Evolutionary conservation across 2,113 vertebrate species (phyloP).

Genomic region (Vanacampus margaritifer): DNA sequence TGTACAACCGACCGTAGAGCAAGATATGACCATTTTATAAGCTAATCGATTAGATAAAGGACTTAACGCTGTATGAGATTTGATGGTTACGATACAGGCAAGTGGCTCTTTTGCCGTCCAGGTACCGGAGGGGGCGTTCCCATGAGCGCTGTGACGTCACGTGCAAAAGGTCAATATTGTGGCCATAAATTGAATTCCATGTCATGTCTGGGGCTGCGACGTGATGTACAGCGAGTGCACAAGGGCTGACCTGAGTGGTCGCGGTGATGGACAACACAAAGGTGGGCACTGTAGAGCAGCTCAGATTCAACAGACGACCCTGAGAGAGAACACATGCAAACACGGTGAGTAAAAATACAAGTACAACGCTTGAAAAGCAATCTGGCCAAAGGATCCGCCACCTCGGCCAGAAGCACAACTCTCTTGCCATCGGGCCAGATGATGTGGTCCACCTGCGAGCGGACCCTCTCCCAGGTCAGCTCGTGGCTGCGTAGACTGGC

Average conservation of each 20-base stretch:
- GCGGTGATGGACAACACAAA: constrained; percentile 98
- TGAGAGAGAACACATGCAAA: constrained; percentile 44
- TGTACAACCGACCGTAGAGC: no score
- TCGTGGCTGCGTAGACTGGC: constrained; percentile 94
- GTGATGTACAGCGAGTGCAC: not conserved
- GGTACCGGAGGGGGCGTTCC: no score
- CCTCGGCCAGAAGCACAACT: constrained; percentile 94
- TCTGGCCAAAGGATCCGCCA: constrained; percentile 38
- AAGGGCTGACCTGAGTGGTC: constrained; percentile 87
- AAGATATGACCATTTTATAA: no score
- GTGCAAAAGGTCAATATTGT: no score
- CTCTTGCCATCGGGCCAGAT: constrained; percentile 98
- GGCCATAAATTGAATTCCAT: not conserved
- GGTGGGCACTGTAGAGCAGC: constrained; percentile 96
- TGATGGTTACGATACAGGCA: no score
- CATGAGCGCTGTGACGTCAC: no score
- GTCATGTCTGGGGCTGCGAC: no score
- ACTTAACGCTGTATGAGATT: no score
- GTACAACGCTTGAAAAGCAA: not conserved
- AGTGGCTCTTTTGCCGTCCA: no score
- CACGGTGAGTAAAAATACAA: not conserved
- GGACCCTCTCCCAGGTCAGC: constrained; percentile 96
- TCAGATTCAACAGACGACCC: constrained; percentile 96
- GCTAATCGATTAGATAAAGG: no score
- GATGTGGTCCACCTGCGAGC: constrained; percentile 96